phyloP scores from a whole-genome alignment of 2,888 invertebrate genomes.

The Zygogramma bicolorata region DNA sequence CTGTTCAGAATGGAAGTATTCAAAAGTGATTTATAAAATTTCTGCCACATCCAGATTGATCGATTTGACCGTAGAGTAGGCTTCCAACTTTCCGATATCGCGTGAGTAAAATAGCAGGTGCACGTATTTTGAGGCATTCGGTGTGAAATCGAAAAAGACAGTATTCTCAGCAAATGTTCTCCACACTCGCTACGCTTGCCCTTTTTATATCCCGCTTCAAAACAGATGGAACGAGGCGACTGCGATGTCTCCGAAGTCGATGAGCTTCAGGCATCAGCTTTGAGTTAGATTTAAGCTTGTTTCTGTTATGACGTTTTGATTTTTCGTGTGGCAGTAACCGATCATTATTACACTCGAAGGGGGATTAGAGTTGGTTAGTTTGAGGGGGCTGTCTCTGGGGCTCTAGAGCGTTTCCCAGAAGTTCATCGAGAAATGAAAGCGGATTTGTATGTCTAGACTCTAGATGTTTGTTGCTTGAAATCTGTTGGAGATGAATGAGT shows the following conservation, averaged over 20 bases:
- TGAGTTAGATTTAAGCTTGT: background rate
- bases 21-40: background rate
- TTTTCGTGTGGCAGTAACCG: background rate
- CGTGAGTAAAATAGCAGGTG: conserved; percentile 44
- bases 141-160: conserved; percentile 43
- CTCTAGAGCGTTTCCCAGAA: too few relatives aligned
- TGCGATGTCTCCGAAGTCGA: background rate
- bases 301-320: background rate
- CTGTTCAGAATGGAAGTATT: background rate
- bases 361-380: background rate
- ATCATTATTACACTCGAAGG: background rate
- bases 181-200: background rate
- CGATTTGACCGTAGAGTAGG: conserved; percentile 7
- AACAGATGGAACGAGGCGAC: background rate
- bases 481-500: too few relatives aligned
- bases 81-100: conserved; percentile 37
- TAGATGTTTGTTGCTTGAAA: too few relatives aligned
- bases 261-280: background rate
- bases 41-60: conserved; percentile 7
- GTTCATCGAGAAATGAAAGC: too few relatives aligned
- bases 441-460: too few relatives aligned
- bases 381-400: background rate
- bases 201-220: background rate
- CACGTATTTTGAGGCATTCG: conserved; percentile 35
- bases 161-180: conserved; percentile 9